Conservation (phyloP, 2,113 vertebrate species). For the Charadrius vociferus region DNA sequence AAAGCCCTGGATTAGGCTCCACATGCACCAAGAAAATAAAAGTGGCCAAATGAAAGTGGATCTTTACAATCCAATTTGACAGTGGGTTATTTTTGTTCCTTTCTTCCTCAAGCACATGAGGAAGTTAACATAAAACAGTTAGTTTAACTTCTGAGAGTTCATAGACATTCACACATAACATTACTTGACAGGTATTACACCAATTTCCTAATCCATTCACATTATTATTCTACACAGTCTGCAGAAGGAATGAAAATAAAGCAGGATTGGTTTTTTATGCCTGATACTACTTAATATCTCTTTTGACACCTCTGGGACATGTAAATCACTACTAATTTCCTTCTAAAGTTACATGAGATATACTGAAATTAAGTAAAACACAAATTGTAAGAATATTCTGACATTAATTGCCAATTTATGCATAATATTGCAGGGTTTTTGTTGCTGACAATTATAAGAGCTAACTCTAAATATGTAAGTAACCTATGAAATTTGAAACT, state of each 20-base stretch:
- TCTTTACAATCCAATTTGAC: not conserved
- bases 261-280: not conserved
- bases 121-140: not conserved
- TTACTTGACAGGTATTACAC: slow-evolving; percentile 13
- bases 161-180: not conserved
- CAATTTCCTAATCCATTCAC: slow-evolving; percentile 20
- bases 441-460: not conserved
- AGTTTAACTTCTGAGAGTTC: not conserved
- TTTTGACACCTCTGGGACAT: slow-evolving; percentile 10
- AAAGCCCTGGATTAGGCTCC: not conserved
- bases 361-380: slow-evolving; percentile 14
- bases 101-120: not conserved
- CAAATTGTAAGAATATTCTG: not conserved
- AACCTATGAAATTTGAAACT: not conserved
- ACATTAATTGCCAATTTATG: not conserved
- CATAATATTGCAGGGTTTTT: not conserved
- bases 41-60: not conserved
- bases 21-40: not conserved
- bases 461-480: not conserved
- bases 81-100: not conserved
- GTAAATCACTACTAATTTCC: slow-evolving; percentile 1
- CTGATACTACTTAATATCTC: slow-evolving; percentile 16
- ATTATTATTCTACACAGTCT: not conserved
- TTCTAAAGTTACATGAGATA: slow-evolving; percentile 27
- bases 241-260: slow-evolving; percentile 8